Conservation (phyloP, 2,113 vertebrate genomes). For the Dipodomys spectabilis region DNA sequence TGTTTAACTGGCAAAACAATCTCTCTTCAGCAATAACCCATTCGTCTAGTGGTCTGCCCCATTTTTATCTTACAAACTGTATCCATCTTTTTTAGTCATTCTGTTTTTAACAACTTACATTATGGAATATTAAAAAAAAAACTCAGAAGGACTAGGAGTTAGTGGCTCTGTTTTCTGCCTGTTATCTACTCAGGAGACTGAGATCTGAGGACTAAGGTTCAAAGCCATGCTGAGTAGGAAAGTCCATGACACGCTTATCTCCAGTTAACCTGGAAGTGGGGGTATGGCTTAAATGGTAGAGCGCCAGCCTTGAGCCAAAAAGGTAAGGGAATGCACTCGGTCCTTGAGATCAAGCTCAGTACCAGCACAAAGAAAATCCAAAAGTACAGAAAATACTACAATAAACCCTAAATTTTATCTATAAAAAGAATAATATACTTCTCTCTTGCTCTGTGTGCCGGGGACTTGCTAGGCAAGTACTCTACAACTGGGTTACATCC, state of each 20-base stretch:
- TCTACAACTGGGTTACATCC: not conserved
- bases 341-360: too few relatives aligned
- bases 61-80: not conserved
- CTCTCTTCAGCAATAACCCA: not conserved
- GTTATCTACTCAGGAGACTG: too few relatives aligned
- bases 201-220: too few relatives aligned
- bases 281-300: too few relatives aligned
- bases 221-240: too few relatives aligned
- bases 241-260: too few relatives aligned
- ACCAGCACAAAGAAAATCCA: not conserved
- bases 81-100: not conserved
- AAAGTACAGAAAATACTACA: not conserved
- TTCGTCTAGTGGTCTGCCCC: not conserved
- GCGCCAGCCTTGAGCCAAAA: too few relatives aligned
- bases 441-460: too few relatives aligned
- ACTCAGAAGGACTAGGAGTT: too few relatives aligned
- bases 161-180: too few relatives aligned
- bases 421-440: not conserved
- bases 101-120: not conserved
- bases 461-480: not conserved
- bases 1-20: not conserved
- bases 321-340: too few relatives aligned
- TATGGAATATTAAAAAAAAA: not conserved
- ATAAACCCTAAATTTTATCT: not conserved
- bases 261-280: too few relatives aligned